Conservation (phyloP, 2,797 vertebrate species). For the Coreius guichenoti region DNA sequence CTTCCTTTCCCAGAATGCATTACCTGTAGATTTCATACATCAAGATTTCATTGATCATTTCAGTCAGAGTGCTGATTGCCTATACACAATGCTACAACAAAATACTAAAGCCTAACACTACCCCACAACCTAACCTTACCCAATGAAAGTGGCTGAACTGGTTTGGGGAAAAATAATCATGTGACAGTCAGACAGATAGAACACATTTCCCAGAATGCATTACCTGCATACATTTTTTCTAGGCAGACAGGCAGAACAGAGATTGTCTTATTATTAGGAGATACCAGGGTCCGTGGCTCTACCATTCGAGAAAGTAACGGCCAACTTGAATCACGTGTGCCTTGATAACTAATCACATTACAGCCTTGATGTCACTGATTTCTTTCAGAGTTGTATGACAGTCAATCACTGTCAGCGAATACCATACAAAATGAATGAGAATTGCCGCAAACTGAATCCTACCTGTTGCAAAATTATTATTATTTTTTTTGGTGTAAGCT, state of each 20-base stretch:
- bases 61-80: not conserved
- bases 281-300: not conserved
- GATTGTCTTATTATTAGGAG: not conserved
- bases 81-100: not conserved
- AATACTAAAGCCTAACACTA: no score
- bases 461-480: no score
- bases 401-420: no score
- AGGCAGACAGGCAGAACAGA: no score
- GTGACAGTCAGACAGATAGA: no score
- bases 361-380: not conserved
- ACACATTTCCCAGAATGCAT: no score
- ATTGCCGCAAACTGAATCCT: no score
- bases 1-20: slow-evolving; percentile 8
- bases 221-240: no score
- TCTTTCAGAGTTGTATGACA: not conserved
- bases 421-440: no score
- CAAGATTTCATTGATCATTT: not conserved
- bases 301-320: not conserved
- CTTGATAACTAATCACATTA: not conserved
- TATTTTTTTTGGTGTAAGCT: no score
- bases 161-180: not conserved
- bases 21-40: no score
- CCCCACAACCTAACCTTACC: not conserved
- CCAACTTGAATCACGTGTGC: not conserved
- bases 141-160: not conserved